phyloP scores from a whole-genome alignment of 2,113 vertebrate species.

The Triplophysa dalaica region DNA sequence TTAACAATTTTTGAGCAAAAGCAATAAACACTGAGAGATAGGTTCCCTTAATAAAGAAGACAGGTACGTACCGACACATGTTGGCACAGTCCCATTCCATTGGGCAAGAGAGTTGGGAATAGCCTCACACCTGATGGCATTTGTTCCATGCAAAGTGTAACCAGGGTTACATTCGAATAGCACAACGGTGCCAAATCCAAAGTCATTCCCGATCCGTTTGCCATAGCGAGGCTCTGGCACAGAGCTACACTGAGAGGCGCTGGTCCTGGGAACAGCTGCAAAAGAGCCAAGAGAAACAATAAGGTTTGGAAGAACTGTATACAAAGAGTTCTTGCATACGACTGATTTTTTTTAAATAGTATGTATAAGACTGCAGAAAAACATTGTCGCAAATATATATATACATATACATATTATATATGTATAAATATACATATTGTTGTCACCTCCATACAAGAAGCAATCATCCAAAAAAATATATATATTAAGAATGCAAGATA shows the following conservation, averaged over 20 bases:
- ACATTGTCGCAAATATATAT: too few species aligned
- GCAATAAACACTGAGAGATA: too few species aligned
- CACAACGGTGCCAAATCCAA: slow-evolving; percentile 88
- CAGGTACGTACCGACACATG: slow-evolving; percentile 86
- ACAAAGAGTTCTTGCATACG: too few species aligned
- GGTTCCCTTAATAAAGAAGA: not conserved
- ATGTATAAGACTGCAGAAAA: too few species aligned
- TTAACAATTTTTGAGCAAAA: too few species aligned
- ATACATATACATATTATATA: too few species aligned
- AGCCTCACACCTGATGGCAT: slow-evolving; percentile 90
- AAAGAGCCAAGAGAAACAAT: slow-evolving; percentile 35
- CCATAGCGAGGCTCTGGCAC: slow-evolving; percentile 96
- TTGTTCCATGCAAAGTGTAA: slow-evolving; percentile 89
- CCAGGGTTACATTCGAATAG: slow-evolving; percentile 96
- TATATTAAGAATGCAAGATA: too few species aligned
- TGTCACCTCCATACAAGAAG: too few species aligned
- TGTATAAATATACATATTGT: too few species aligned
- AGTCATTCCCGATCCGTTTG: slow-evolving; percentile 93
- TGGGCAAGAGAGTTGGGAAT: slow-evolving; percentile 93
- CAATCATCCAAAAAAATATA: too few species aligned
- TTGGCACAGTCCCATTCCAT: slow-evolving; percentile 96
- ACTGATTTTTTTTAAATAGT: too few species aligned
- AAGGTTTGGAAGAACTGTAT: too few species aligned
- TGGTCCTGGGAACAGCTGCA: slow-evolving; percentile 95
- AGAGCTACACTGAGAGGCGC: slow-evolving; percentile 93